Evolutionary conservation across 1,140 invertebrate genomes (phyloP).

Genomic region (Heliconius eleuchia): DNA sequence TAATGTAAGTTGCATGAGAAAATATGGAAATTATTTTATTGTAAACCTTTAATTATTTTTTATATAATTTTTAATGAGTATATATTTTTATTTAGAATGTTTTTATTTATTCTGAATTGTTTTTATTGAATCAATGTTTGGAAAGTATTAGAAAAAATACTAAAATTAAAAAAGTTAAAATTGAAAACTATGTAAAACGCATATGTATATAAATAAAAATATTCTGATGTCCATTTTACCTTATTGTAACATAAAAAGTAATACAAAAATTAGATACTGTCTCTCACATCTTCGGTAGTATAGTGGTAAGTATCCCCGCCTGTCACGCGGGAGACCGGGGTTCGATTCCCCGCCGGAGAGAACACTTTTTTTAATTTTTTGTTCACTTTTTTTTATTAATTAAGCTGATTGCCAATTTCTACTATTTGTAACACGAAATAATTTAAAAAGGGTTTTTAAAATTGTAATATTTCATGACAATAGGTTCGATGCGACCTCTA

Average conservation of each 20-base stretch:
- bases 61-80: too few relatives aligned
- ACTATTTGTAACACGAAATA: not conserved
- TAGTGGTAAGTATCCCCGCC: constrained; percentile 28
- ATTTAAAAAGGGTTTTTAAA: not conserved
- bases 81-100: too few relatives aligned
- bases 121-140: too few relatives aligned
- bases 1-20: too few relatives aligned
- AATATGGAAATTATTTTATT: too few relatives aligned
- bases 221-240: not conserved
- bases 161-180: too few relatives aligned
- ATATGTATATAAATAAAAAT: too few relatives aligned
- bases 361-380: not conserved
- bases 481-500: not conserved
- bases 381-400: not conserved
- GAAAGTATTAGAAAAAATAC: too few relatives aligned
- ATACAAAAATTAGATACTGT: not conserved
- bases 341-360: constrained; percentile 64
- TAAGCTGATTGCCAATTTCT: not conserved
- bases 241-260: not conserved
- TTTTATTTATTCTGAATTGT: too few relatives aligned
- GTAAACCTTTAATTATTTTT: too few relatives aligned
- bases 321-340: constrained; percentile 57
- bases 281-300: constrained; percentile 36
- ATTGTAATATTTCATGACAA: too few relatives aligned
- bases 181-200: too few relatives aligned